Evolutionary conservation across 2,888 invertebrate species (phyloP), one percentile per base, ranked within the genome.

Genomic region (Myopa tessellatipennis): DNA sequence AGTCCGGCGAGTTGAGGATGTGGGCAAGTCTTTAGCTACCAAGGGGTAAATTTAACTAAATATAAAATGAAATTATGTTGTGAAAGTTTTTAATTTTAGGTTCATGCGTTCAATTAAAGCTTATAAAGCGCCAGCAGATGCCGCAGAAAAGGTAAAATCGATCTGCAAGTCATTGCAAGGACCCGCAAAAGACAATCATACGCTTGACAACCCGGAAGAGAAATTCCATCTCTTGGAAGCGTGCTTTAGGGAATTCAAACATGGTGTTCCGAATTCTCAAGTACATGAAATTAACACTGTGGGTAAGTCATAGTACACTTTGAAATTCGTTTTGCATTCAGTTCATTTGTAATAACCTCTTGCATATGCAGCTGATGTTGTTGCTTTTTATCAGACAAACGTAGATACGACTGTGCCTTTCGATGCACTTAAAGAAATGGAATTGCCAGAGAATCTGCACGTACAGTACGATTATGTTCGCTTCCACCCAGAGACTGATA

Each of bases 401-500:
- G 92, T 97, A 3, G 91, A 92, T 80, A 92, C 92, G 0, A 91
- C 90, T 4, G 92, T 94, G 34, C 96, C 96, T 18, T 92, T 93
- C 84, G 96, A 97, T 82, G 91, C 92, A 52, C 86, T 96, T 83
- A 92, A 91, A 79, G 91, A 90, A 78, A 91, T 92, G 85, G 93
- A 96, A 50, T 89, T 98, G 73, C 98, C 98, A 0, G 93, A 94
- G 84, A 98, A 98, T 90, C 89, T 98, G 40, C 94, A 97, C 87
- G 91, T 98, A 4, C 94, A 95, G 86, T 90, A 92, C 78, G 94
- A 98, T 69, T 95, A 95, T 87, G 87, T 94, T 65, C 91, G 97
- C 77, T 98, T 96, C 89, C 92, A 96, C 90, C 96, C 97, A 81
- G 94, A 94, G 26, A 93, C 92, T 0, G 95, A 95, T 84, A 92